Conservation (phyloP, 2,888 invertebrate species). For the Dyspetes luteomarginatus region DNA sequence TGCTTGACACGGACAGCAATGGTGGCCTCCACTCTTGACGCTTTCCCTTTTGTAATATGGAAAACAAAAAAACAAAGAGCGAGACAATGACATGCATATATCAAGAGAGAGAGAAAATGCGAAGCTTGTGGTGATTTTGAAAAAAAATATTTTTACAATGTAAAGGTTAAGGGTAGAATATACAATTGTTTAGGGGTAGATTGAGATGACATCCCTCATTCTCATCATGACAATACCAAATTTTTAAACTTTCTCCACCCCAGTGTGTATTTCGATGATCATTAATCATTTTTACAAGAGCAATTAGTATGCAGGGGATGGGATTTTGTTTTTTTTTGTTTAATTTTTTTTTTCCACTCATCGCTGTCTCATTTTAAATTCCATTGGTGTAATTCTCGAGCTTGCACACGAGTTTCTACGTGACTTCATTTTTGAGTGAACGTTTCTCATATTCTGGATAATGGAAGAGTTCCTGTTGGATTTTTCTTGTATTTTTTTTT, state of each 20-base stretch:
- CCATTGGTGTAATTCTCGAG: conserved; percentile 36
- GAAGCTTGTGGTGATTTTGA: neutral
- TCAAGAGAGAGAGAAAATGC: neutral
- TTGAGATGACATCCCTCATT: no score
- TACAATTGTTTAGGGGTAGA: no score
- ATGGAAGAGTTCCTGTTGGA: no score
- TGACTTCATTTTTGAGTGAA: conserved; percentile 51
- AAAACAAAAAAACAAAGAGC: conserved; percentile 62
- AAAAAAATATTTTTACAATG: no score
- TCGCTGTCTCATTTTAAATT: conserved; percentile 52
- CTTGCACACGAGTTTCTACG: conserved; percentile 47
- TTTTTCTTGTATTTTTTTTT: no score
- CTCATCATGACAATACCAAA: neutral
- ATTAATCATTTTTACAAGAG: conserved; percentile 6
- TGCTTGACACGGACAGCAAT: conserved; percentile 87
- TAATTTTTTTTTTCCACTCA: conserved; percentile 25
- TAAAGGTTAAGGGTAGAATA: neutral
- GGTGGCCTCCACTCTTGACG: conserved; percentile 81
- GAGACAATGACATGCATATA: conserved; percentile 5
- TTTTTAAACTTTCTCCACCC: no score
- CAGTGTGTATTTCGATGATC: no score
- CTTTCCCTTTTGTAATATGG: conserved; percentile 76
- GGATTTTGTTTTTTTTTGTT: conserved; percentile 2
- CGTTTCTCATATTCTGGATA: neutral
- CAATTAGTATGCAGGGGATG: conserved; percentile 13